Percentiles rank a stretch among this genome's conserved stretches.
Conservation (phyloP, 1,140 invertebrate genomes). For the Conus betulinus region DNA sequence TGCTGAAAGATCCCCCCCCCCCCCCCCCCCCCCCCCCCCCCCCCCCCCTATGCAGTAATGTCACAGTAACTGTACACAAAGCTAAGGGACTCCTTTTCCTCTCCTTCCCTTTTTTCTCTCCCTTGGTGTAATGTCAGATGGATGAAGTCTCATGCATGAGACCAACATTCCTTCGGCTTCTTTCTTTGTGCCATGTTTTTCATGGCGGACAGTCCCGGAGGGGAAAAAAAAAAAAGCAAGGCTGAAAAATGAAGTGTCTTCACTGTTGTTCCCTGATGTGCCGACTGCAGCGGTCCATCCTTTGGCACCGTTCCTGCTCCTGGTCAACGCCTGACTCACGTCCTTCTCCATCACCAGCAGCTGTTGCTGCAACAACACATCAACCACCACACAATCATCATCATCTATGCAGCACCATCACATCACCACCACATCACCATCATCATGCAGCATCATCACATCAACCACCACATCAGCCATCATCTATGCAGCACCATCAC, state of each 20-base stretch:
- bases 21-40: no score
- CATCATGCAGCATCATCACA: no score
- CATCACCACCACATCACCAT: neutral
- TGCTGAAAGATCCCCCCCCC: no score
- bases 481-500: neutral
- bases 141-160: no score
- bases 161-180: no score
- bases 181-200: no score
- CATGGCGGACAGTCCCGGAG: no score
- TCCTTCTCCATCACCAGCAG: conserved; percentile 19
- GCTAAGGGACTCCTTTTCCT: no score
- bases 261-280: neutral
- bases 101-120: neutral
- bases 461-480: no score
- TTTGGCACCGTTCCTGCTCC: neutral
- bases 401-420: neutral
- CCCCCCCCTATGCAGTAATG: no score
- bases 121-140: neutral
- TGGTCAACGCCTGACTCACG: conserved; percentile 8
- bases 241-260: neutral
- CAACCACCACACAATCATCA: neutral
- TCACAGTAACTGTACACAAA: no score
- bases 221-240: no score
- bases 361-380: conserved; percentile 13
- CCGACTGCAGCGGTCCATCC: neutral